phyloP scores from a whole-genome alignment of 2,888 invertebrate species.

The Oegoconia quadripuncta region DNA sequence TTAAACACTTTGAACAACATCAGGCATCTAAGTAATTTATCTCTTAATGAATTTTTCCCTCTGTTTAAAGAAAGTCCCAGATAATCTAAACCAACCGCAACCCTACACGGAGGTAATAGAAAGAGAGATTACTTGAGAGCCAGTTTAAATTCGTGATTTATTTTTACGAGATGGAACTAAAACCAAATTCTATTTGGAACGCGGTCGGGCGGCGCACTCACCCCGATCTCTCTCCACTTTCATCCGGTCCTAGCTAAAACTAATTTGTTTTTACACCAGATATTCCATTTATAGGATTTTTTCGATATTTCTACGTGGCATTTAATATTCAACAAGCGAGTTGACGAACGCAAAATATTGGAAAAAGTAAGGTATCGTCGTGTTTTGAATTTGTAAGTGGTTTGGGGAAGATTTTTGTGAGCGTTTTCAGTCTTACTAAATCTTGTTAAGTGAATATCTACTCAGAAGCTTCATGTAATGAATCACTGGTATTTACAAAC shows the following conservation, averaged over 20 bases:
- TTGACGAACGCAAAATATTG: neutral
- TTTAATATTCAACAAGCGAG: slow-evolving; percentile 2
- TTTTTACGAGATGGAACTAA: slow-evolving; percentile 55
- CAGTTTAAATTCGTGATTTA: slow-evolving; percentile 60
- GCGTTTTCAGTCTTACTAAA: too few relatives aligned
- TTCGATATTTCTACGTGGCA: neutral
- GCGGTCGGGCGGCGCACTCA: slow-evolving; percentile 20
- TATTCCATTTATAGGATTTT: slow-evolving; percentile 1
- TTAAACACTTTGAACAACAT: too few relatives aligned
- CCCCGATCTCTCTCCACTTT: slow-evolving; percentile 15
- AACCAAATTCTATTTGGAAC: slow-evolving; percentile 38
- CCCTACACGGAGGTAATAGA: slow-evolving; percentile 33
- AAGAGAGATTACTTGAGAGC: slow-evolving; percentile 47
- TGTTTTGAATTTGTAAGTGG: neutral
- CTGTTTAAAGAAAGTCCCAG: neutral
- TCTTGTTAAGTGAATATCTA: too few relatives aligned
- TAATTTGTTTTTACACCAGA: slow-evolving; percentile 6
- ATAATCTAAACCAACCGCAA: neutral
- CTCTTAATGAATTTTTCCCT: neutral
- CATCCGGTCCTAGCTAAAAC: neutral
- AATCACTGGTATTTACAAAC: too few relatives aligned
- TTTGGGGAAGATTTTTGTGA: too few relatives aligned
- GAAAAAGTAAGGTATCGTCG: neutral
- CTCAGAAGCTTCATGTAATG: too few relatives aligned
- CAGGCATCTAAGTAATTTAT: too few relatives aligned